Evolutionary conservation across 2,797 vertebrate genomes (phyloP).

Genomic region (Halcyon leucocephala): DNA sequence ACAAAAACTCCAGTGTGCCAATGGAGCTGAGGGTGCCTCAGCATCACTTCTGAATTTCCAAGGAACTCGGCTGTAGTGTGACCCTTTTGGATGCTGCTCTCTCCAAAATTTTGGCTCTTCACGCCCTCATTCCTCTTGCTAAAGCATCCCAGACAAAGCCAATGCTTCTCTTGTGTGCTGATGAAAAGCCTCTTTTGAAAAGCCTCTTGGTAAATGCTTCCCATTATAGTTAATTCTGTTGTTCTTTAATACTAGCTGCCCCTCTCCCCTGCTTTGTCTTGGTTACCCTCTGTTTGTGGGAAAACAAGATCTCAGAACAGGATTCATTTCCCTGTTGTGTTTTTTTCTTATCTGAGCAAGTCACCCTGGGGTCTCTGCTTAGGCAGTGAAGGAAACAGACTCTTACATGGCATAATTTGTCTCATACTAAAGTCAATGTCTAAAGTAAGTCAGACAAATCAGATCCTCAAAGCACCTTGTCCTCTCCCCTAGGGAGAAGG

Average conservation of each 20-base stretch:
- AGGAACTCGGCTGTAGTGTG: neutral
- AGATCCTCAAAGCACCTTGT: neutral
- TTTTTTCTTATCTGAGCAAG: neutral
- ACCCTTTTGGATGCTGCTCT: neutral
- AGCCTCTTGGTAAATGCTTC: constrained; percentile 35
- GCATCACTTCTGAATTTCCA: neutral
- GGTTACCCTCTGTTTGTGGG: constrained; percentile 10
- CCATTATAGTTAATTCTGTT: constrained; percentile 31
- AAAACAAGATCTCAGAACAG: constrained; percentile 10
- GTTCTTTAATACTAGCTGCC: neutral
- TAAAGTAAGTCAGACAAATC: neutral
- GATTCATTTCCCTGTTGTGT: neutral
- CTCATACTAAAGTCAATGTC: neutral
- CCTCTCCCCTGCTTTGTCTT: constrained; percentile 42
- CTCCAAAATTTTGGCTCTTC: neutral
- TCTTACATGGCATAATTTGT: neutral
- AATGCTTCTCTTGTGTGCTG: neutral
- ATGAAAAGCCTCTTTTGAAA: constrained; percentile 46
- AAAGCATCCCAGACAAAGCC: neutral
- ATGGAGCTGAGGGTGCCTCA: neutral
- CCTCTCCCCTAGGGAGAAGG: neutral
- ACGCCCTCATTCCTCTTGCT: neutral
- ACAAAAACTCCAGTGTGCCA: neutral
- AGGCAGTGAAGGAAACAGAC: neutral
- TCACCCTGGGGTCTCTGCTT: constrained; percentile 11